Conservation (phyloP, 1,140 invertebrate species). For the Hylaeus volcanicus region DNA sequence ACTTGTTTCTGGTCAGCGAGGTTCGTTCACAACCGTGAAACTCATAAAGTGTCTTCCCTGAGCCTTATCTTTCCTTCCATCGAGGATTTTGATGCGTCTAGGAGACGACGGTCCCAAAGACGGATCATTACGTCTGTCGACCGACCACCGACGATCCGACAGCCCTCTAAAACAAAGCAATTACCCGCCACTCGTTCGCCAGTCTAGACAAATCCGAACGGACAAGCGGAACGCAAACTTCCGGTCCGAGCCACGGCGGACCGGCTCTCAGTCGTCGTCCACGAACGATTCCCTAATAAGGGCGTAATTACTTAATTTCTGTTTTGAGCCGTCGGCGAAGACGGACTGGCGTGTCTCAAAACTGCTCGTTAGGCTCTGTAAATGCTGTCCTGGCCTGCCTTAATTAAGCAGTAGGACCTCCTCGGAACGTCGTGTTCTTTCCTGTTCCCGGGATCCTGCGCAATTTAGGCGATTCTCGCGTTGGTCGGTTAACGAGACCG, state of each 20-base stretch:
- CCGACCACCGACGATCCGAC: constrained; percentile 5
- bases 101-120: background rate
- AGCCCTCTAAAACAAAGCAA: constrained; percentile 49
- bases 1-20: no score
- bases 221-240: constrained; percentile 46
- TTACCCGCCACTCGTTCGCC: constrained; percentile 46
- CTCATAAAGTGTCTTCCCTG: background rate
- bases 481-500: constrained; percentile 3
- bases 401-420: constrained; percentile 48
- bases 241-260: constrained; percentile 5
- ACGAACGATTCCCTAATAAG: constrained; percentile 70
- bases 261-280: background rate
- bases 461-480: constrained; percentile 13
- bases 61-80: constrained; percentile 40
- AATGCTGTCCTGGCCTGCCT: constrained; percentile 13
- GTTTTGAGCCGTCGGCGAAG: constrained; percentile 57
- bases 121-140: constrained; percentile 17
- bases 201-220: constrained; percentile 45
- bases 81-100: constrained; percentile 22
- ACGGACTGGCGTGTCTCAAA: constrained; percentile 16
- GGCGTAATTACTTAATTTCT: constrained; percentile 75
- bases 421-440: background rate
- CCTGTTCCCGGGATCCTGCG: background rate
- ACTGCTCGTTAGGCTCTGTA: constrained; percentile 66
- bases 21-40: background rate